Base-by-base conservation (phyloP, 2,113 vertebrate species). In the Odontophorus gujanensis region DNA sequence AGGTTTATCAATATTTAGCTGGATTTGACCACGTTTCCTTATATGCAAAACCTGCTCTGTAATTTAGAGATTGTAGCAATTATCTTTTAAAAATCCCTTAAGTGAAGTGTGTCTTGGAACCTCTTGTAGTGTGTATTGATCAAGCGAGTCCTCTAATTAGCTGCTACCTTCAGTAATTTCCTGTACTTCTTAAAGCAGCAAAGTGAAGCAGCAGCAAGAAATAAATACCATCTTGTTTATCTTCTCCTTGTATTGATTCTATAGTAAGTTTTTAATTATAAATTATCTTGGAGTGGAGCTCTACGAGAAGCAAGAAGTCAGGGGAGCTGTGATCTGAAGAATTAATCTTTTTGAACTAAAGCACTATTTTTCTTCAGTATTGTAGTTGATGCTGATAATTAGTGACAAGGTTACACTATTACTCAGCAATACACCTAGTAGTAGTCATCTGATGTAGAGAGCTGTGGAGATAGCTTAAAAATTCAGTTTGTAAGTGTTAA, bases 101-200 rank as follows among this genome's bases (percentile, higher is more conserved):
- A 58, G 15, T n/a, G 3, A 63, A 47, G 30, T 78, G 6, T 58
- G 4, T 85, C 67, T 7, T 82, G 32, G 13, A 72, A 53, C 43
- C 8, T 11, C 6, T 69, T 85, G 15, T 61, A 14, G 7, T 61
- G 1, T 45, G 17, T 81, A 17, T n/a, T 62, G 9, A 17, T 73
- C 6, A 19, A 72, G 28, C 61, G 4, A 57, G 67, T 72, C 38
- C 8, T 89, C 28, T 59, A 85, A 9, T 30, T 71, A 58, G 53
- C 9, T 75, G 7, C 34, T 69, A n/a, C 15, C 85, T 79, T 76
- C 25, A n/a, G 17, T 48, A 76, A 20, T 24, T 85, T 92, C 38
- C 16, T 0, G 0, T 63, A 4, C 8, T 69, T 36, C 25, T 66
- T 53, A 13, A 55, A 47, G 42, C 5, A 34, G 7, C 20, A 45